Evolutionary conservation across 2,797 vertebrate genomes (phyloP), one percentile per base, ranked within the genome.

Genomic region (Corythornis leucogaster): DNA sequence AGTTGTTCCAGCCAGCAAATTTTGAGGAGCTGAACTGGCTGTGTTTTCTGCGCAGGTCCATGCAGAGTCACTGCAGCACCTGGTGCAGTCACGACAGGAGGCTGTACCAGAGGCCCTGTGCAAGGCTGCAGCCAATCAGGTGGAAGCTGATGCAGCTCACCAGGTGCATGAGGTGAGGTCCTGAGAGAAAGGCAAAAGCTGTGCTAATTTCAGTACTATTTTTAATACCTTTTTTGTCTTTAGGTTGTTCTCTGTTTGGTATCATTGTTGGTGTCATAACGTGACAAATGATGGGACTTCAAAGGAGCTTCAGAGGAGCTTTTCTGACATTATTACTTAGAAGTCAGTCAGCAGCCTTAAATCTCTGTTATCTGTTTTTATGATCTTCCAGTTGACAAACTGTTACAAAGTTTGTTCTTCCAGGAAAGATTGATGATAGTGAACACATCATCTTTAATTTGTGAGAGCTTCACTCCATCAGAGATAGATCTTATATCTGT

Each of bases 101-200:
- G 96, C 97, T 67, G 97, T 97, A 69, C 98, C 98, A 59, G 98
- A 99, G 85, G 94, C 96, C 64, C 94, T 96, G 3, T 97, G 96
- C 94, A 99, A 98, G 95, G 98, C 98, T 97, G 97, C 98, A 89
- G 97, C 97, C 96, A 98, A 99, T 84, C 99, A 99, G 87, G 96
- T 97, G 33, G 98, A 99, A 88, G 93, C 98, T 57, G 97, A 98
- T 51, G 95, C 98, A 30, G 96, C 98, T 71, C 97, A 97, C 82
- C 98, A 99, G 94, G 98, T 98, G 94, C 97, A 96, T 90, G 98
- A 99, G 98, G 99, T 99, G 58, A 96, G 94, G 87, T 38, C 51
- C 76, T 82, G 78, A 76, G 50, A 51, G 53, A 88, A 53, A 43
- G 24, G 46, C 53, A 73, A 51, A 67, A 67, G n/a, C 31, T 78